Base-by-base conservation (phyloP, 2,113 vertebrate species). In the Myrmophylax atrothorax region DNA sequence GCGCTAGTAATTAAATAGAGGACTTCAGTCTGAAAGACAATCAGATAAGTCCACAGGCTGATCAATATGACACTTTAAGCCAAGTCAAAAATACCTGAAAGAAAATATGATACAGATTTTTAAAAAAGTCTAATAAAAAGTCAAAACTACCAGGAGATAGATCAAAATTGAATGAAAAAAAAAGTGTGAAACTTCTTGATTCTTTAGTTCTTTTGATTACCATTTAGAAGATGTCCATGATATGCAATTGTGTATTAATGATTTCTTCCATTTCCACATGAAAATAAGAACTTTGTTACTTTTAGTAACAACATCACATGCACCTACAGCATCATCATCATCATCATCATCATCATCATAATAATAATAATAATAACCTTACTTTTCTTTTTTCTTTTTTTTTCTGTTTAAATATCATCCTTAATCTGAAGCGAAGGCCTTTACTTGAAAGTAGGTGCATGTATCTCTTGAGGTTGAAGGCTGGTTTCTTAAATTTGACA, bases 1-100 rank as follows among this genome's bases (percentile, higher is more conserved):
- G 11, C 23, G 35, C 66, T 44, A 33, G 69, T 92, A 89, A 95
- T 87, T 95, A 92, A 92, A 79, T 22, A 62, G 55, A 89, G 46
- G 31, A 69, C 37, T 86, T 80, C 4, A 62, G 19, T 68, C n/a
- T 84, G 69, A 94, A 91, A 81, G 55, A 91, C 81, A 87, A 87
- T 93, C 69, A 93, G 78, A 55, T 82, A 75, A 91, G 56, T 70
- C 84, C 68, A 74, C 18, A 74, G n/a, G 28, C 24, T 69, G 73
- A 87, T 89, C 87, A 78, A 72, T 91, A 55, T 60, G 74, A 78
- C 18, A 87, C 20, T 84, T 82, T 37, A 42, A 89, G 15, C 12
- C 22, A 63, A 84, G 56, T 3, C 47, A 89, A 81, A 89, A 87
- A 78, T 60, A 94, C 52, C 42, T 82, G 25, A 89, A 81, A 46